These are phyloP conservation scores for Raja brachyura DNA, from an alignment of 2,113 vertebrate species.

Conservation along the genomic window DNA sequence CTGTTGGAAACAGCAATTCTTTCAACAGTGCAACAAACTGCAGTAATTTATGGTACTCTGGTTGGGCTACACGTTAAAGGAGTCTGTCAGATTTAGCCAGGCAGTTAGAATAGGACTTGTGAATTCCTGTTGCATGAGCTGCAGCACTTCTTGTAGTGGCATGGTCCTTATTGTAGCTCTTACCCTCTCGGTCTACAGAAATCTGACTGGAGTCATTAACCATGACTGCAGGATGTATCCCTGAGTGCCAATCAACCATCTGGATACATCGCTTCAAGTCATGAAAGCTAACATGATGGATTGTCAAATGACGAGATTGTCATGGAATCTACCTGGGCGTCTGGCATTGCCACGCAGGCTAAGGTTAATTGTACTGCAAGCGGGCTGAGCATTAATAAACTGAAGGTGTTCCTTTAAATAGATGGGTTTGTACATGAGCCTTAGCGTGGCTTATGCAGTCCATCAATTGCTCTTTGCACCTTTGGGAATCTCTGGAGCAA, in stretches of 20 bases:
- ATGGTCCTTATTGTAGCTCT: not conserved
- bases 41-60: not conserved
- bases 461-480: constrained; percentile 8
- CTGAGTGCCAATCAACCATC: not conserved
- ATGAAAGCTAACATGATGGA: not conserved
- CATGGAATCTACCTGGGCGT: not conserved
- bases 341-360: not conserved
- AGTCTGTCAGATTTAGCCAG: not conserved
- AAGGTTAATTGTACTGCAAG: not conserved
- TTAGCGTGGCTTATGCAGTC: not conserved
- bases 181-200: not conserved
- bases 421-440: not conserved
- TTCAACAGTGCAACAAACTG: not conserved
- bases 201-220: not conserved
- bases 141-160: not conserved
- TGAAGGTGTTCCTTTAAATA: not conserved
- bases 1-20: not conserved
- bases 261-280: not conserved
- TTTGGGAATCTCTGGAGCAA: not conserved
- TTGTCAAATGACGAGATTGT: not conserved
- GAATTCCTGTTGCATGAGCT: not conserved
- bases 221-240: not conserved
- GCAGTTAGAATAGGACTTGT: not conserved
- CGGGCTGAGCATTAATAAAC: not conserved
- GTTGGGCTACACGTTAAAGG: not conserved